Evolutionary conservation across 2,113 vertebrate species (phyloP), one percentile per base, ranked within the genome.

Genomic region (Pelusios castaneus): DNA sequence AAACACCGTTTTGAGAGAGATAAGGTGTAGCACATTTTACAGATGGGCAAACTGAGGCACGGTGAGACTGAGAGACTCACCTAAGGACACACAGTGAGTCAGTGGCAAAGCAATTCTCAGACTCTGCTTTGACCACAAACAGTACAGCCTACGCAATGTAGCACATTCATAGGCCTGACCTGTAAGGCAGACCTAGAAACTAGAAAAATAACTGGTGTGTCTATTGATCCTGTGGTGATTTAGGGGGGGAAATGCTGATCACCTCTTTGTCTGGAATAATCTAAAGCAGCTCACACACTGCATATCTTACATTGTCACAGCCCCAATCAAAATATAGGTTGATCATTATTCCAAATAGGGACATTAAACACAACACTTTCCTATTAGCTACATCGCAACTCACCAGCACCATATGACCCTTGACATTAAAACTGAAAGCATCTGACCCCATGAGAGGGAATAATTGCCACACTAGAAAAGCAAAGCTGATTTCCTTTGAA

Each of bases 401-500:
- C n/a, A 27, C 41, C n/a, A 31, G 67, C 24, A 34, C 11, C 19
- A 47, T 14, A 2, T 31, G 17, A 31, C 45, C 45, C 9, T 13
- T 80, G 85, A 63, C 45, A 52, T 38, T 12, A 51, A 38, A 80
- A 73, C 14, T 19, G 54, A 85, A 81, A 85, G 54, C 88, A 56
- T 82, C 54, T 90, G 87, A 77, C 47, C 82, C 27, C 60, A 29
- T 19, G 47, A 51, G 80, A 82, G 34, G 78, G 83, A 51, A n/a
- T 60, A 87, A 80, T 54, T 79, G 81, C n/a, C 80, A 56, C 34
- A 29, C 29, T 82, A 11, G 52, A 54, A 73, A 51, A 19, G 43
- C 29, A 56, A 63, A 49, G 49, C 84, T 88, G 29, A 84, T 88
- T 95, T 96, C 77, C 83, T 92, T 75, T 76, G 79, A 83, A 63